Base-by-base conservation (phyloP, 2,113 vertebrate species). In the Zootoca vivipara region DNA sequence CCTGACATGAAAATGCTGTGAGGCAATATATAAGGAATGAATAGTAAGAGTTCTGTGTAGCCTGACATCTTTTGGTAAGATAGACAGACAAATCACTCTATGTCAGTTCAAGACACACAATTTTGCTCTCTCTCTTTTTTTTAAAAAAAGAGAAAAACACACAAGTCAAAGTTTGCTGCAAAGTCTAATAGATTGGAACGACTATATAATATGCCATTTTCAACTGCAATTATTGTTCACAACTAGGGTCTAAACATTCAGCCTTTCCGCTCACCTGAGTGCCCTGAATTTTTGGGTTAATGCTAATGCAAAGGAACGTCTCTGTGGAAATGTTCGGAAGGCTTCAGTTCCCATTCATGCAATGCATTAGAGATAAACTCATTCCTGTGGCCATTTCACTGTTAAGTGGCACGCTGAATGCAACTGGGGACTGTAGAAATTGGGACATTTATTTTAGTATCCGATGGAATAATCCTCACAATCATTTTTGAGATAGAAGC, bases 131-230 rank as follows among this genome's bases (percentile, higher is more conserved):
- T n/a, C n/a, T n/a, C n/a, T n/a, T n/a, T n/a, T 86, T 42, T 15
- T 46, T 26, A 46, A 62, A 33, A 62, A 56, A 22, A 58, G 30
- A 16, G 35, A 73, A 13, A 26, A 73, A 35, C 33, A 73, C 8
- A 81, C 56, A n/a, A 82, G 26, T 56, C 6, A 93, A 92, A 89
- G 33, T 2, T 74, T 16, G 42, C 0, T 82, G 7, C 30, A 64
- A 28, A 89, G 86, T 78, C 1, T 58, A 78, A 52, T 15, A 6
- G 2, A 4, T 3, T 84, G 82, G 2, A 72, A 28, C 0, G 33
- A 6, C 42, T 16, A 82, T 89, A 77, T 82, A 46, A 90, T 89
- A 85, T 5, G 56, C 0, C 3, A 82, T 84, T 91, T 89, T 40
- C 83, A 89, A 65, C 78, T 2, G 52, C 1, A 26, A 26, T 40